Conservation (phyloP, 2,113 vertebrate species). For the Brienomyrus longianalis region DNA sequence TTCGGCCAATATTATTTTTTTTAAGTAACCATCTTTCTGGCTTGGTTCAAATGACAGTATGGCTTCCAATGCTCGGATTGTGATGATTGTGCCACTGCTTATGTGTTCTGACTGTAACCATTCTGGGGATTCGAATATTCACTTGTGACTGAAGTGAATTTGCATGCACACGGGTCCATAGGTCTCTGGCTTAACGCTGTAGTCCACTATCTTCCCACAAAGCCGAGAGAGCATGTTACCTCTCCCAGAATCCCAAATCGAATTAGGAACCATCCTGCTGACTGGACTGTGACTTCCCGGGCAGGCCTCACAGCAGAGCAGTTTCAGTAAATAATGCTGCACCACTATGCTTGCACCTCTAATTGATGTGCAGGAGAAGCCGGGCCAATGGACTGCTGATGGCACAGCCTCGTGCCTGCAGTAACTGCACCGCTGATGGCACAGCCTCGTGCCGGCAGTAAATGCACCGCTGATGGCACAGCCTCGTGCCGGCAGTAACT, state of each 20-base stretch:
- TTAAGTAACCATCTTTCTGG: not conserved
- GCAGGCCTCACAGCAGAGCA: not conserved
- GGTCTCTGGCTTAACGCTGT: not conserved
- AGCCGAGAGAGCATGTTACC: not conserved
- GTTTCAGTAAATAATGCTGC: not conserved
- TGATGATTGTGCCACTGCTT: not conserved
- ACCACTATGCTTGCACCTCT: not conserved
- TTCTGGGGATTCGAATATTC: not conserved
- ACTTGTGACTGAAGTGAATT: not conserved
- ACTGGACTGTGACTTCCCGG: not conserved
- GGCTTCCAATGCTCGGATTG: not conserved
- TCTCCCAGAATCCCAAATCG: constrained; percentile 17
- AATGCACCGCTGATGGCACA: too few relatives aligned
- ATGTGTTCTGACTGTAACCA: not conserved
- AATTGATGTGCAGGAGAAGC: not conserved
- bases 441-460: too few relatives aligned
- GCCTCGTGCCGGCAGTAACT: too few relatives aligned
- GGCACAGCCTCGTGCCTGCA: not conserved
- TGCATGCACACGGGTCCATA: not conserved
- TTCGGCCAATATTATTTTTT: too few relatives aligned
- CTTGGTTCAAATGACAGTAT: not conserved
- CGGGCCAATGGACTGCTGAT: not conserved
- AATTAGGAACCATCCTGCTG: constrained; percentile 13
- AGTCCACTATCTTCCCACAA: not conserved
- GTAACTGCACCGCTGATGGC: not conserved